A percentile compares a stretch with the other conserved stretches of the same genome.
These are phyloP conservation scores for Arctocebus calabarensis DNA, from an alignment of 2,797 vertebrate species.

Conservation along the genomic window DNA sequence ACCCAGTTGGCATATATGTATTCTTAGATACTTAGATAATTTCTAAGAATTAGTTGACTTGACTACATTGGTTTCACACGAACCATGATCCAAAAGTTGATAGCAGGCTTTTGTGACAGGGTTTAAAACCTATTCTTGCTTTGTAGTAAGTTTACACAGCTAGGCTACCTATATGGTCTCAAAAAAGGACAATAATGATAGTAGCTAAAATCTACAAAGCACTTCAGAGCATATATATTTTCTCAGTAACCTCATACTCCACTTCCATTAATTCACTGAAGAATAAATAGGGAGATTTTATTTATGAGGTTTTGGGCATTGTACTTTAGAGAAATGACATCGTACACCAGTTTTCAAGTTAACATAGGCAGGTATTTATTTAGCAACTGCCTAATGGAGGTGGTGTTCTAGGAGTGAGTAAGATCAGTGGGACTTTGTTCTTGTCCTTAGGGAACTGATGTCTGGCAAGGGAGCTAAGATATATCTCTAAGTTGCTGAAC, in stretches of 20 bases:
- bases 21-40: background rate
- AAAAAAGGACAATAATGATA: background rate
- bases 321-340: background rate
- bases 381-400: background rate
- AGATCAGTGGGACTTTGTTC: background rate
- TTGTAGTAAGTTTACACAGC: background rate
- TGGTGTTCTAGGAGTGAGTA: background rate
- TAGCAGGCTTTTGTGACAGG: background rate
- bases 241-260: background rate
- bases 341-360: background rate
- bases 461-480: background rate
- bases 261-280: background rate
- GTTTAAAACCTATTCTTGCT: background rate
- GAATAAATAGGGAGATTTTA: background rate
- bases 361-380: background rate
- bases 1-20: background rate
- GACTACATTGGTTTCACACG: background rate
- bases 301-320: background rate
- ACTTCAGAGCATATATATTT: background rate
- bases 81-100: background rate
- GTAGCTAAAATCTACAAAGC: background rate
- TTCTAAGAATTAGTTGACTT: constrained; percentile 13
- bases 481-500: background rate
- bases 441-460: background rate
- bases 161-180: background rate